Conservation (phyloP, 2,113 vertebrate genomes). For the Tapirus terrestris region DNA sequence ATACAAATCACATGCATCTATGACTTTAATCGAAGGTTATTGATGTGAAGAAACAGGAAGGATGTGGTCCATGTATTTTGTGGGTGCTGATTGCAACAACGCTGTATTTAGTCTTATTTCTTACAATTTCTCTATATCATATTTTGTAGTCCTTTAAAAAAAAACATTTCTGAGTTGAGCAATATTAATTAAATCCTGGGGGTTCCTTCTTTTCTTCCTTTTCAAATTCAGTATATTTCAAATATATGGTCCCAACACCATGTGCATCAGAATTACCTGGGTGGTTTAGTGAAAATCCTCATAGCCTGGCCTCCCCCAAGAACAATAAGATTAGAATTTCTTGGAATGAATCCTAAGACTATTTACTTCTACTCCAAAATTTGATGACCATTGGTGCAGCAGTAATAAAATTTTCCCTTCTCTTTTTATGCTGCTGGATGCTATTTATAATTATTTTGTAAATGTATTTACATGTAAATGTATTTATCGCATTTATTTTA, state of each 20-base stretch:
- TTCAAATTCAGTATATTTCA: background rate
- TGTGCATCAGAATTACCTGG: background rate
- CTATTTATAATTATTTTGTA: background rate
- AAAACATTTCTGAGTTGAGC: background rate
- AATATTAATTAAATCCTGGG: background rate
- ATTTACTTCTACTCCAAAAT: background rate
- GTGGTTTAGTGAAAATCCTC: background rate
- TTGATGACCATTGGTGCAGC: background rate
- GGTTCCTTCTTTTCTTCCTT: background rate
- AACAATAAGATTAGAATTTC: background rate
- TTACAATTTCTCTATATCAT: background rate
- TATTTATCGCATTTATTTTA: background rate
- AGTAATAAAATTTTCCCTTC: background rate
- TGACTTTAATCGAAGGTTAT: background rate
- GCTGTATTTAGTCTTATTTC: background rate
- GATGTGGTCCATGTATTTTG: background rate
- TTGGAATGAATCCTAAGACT: background rate
- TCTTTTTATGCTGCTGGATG: background rate
- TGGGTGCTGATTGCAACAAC: background rate
- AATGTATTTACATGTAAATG: background rate
- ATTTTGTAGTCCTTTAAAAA: background rate
- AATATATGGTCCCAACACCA: background rate
- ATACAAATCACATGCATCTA: background rate
- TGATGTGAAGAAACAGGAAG: background rate
- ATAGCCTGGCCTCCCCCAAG: background rate